Base-by-base conservation (phyloP, 2,113 vertebrate genomes). In the Stegastes partitus region DNA sequence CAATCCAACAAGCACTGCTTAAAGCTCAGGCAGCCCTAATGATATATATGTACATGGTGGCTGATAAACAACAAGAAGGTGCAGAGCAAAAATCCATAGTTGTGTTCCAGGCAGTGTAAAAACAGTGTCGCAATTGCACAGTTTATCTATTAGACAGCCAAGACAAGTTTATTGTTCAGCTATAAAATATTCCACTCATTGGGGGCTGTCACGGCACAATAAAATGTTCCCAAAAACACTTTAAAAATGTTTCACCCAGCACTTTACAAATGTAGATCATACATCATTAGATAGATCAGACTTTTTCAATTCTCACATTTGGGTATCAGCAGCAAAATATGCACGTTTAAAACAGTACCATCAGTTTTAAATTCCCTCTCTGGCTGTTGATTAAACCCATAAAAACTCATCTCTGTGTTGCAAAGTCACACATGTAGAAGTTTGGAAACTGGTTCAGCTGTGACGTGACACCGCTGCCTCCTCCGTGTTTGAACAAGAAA, bases 81-180 rank as follows among this genome's bases (percentile, higher is more conserved):
- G 50, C 39, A 55, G 62, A 45, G 31, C 54, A 44, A 25, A 55
- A 66, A 67, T 53, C 53, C 7, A 67, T 22, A 45, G 26, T 54
- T 74, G 16, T 49, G 0, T 67, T 47, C 74, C 56, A 81, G 16
- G 51, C 26, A 28, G 45, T n/a, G 19, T 34, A 16, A 28, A n/a
- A n/a, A 65, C 21, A 45, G 39, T 3, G 57, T 3, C 31, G 26
- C 45, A 25, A 42, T 51, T 45, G 19, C 47, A 53, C 45, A 18
- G 50, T 78, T 77, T 61, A 19, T 71, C 53, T 49, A 57, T 42
- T 47, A 31, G 55, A 72, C 23, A 59, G 62, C 54, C 62, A 51
- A 72, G 45, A 54, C 49, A 50, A 50, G 39, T 56, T 55, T 68
- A 56, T 62, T 68, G 28, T 54, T 69, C 47, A 57, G 58, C 23